Evolutionary conservation across 2,113 vertebrate genomes (phyloP).

Genomic region (Cephalopterus ornatus): DNA sequence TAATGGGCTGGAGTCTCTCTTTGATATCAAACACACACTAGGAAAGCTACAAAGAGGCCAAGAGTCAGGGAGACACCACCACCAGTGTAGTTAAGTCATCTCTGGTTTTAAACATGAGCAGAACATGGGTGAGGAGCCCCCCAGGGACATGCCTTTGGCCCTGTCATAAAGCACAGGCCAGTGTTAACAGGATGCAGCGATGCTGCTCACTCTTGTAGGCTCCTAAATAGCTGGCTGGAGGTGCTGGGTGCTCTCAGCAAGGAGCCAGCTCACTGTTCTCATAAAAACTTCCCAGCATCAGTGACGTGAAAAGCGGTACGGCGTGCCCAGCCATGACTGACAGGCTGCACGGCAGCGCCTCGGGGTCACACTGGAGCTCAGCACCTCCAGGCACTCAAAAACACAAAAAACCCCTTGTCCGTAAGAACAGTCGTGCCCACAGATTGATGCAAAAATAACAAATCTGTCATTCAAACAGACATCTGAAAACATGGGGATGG

Average conservation of each 20-base stretch:
- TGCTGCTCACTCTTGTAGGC: background rate
- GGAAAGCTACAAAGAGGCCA: background rate
- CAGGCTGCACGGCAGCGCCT: background rate
- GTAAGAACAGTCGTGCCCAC: background rate
- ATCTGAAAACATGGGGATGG: background rate
- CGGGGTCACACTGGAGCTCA: background rate
- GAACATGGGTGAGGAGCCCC: background rate
- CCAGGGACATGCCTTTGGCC: background rate
- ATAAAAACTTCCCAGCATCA: background rate
- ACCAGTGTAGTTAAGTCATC: background rate
- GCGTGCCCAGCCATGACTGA: background rate
- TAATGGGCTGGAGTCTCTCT: background rate
- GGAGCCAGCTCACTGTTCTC: background rate
- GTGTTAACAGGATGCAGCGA: fast-evolving
- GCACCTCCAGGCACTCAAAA: background rate
- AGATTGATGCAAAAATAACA: constrained; percentile 22
- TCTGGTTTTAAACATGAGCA: background rate
- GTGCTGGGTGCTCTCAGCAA: background rate
- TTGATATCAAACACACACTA: background rate
- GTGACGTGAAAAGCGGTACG: fast-evolving
- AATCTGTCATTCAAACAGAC: constrained; percentile 29
- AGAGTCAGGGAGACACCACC: background rate
- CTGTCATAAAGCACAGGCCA: background rate
- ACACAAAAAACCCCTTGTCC: background rate
- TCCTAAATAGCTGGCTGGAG: background rate